Evolutionary conservation across 2,888 invertebrate species (phyloP).

Genomic region (Orthosia cruda): DNA sequence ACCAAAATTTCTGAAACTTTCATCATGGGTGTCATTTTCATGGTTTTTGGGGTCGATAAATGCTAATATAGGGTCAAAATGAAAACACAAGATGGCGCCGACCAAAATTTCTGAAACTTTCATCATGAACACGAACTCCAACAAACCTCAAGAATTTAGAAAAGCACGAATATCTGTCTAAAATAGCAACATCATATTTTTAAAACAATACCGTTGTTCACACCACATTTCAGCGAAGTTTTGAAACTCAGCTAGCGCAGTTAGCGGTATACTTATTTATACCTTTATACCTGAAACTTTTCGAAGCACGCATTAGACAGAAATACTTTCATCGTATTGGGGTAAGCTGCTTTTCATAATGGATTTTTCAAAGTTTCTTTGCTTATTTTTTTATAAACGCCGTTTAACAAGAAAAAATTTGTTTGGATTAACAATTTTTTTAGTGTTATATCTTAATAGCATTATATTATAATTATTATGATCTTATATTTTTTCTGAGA

Average conservation of each 20-base stretch:
- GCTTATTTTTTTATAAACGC: slow-evolving; percentile 64
- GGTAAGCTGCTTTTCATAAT: slow-evolving; percentile 73
- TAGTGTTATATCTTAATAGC: too few species aligned
- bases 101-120: too few species aligned
- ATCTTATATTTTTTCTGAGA: background rate
- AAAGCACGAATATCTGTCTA: slow-evolving; percentile 28
- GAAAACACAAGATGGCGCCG: too few species aligned
- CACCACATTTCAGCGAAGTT: slow-evolving; percentile 61
- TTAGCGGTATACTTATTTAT: slow-evolving; percentile 59
- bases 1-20: too few species aligned
- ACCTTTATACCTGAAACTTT: slow-evolving; percentile 66
- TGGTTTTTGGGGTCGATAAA: too few species aligned
- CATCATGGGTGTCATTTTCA: too few species aligned
- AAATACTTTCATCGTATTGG: slow-evolving; percentile 66
- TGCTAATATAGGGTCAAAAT: too few species aligned
- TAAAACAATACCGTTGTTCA: slow-evolving; percentile 62
- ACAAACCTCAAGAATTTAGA: slow-evolving; percentile 37
- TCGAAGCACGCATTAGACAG: slow-evolving; percentile 63
- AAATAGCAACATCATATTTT: slow-evolving; percentile 57
- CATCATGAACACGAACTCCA: background rate
- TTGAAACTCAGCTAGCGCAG: slow-evolving; percentile 39
- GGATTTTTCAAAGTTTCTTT: slow-evolving; percentile 70
- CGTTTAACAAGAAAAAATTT: slow-evolving; percentile 54
- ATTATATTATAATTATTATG: too few species aligned
- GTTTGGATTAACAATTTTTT: slow-evolving; percentile 27